phyloP scores from a whole-genome alignment of 2,888 invertebrate species.

The Drosophila dives region DNA sequence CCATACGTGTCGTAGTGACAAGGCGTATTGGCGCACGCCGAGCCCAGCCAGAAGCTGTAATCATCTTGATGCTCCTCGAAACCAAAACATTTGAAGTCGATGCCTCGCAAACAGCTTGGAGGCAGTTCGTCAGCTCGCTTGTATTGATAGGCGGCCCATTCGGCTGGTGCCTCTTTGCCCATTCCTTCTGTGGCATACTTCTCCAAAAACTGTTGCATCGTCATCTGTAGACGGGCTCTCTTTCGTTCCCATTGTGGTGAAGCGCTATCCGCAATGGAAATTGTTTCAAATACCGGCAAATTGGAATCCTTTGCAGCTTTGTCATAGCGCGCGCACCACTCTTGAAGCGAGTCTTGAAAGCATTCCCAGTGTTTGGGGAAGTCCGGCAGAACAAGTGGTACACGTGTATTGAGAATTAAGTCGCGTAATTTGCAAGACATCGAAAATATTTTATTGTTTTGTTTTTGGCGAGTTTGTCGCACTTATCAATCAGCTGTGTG shows the following conservation, averaged over 20 bases:
- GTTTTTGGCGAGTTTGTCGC: conserved; percentile 5
- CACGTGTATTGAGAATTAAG: conserved; percentile 81
- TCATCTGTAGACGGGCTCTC: conserved; percentile 87
- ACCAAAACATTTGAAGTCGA: conserved; percentile 90
- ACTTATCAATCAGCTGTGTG: conserved; percentile 25
- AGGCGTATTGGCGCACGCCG: conserved; percentile 94
- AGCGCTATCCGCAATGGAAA: conserved; percentile 74
- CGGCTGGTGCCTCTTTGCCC: conserved; percentile 30
- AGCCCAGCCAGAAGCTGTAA: conserved; percentile 95
- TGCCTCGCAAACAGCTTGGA: conserved; percentile 81
- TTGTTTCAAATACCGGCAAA: conserved; percentile 71
- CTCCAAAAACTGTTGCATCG: conserved; percentile 88
- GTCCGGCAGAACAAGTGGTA: conserved; percentile 79
- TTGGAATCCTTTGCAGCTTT: conserved; percentile 2
- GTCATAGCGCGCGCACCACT: conserved; percentile 80
- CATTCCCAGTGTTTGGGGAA: conserved; percentile 79
- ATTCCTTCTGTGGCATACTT: conserved; percentile 54
- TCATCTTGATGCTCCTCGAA: conserved; percentile 89
- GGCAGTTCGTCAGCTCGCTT: conserved; percentile 75
- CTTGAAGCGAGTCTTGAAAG: conserved; percentile 70
- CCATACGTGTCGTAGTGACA: conserved; percentile 98
- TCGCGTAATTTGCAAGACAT: conserved; percentile 65
- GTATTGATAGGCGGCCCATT: conserved; percentile 82
- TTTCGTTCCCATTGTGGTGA: conserved; percentile 92
- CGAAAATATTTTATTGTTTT: conserved; percentile 7